These are phyloP conservation scores for Augochlorella aurata DNA, from an alignment of 2,888 invertebrate genomes.

Conservation along the genomic window DNA sequence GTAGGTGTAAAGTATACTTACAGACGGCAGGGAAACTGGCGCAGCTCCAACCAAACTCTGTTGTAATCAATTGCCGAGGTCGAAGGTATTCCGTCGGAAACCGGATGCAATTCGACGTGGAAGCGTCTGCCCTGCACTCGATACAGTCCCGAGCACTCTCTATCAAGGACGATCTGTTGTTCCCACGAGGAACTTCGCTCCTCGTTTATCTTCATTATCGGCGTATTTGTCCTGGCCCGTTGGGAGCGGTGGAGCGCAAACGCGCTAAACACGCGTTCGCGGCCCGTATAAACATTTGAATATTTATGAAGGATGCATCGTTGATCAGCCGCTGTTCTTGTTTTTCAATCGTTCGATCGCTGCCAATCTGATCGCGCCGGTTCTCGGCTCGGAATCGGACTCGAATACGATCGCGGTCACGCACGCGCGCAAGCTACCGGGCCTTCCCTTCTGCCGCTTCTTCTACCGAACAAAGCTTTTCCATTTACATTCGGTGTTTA, in stretches of 20 bases:
- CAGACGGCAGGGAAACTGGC: not conserved
- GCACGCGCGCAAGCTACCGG: not conserved
- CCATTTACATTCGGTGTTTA: conserved; percentile 62
- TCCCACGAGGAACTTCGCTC: conserved; percentile 66
- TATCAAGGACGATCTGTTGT: conserved; percentile 64
- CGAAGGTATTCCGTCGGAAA: conserved; percentile 19
- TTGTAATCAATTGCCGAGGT: conserved; percentile 13
- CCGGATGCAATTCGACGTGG: conserved; percentile 23
- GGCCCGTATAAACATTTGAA: conserved; percentile 62
- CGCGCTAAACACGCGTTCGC: conserved; percentile 36
- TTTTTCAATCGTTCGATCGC: conserved; percentile 31
- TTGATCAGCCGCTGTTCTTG: conserved; percentile 13
- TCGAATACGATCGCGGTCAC: not conserved
- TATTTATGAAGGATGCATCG: conserved; percentile 59
- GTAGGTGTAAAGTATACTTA: not conserved
- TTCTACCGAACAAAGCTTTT: conserved; percentile 59
- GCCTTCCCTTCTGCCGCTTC: not conserved
- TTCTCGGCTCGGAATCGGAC: no score
- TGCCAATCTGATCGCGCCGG: not conserved
- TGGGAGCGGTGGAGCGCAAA: not conserved
- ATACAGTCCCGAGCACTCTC: conserved; percentile 27
- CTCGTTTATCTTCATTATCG: conserved; percentile 70
- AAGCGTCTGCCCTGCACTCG: conserved; percentile 40
- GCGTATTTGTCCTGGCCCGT: conserved; percentile 53
- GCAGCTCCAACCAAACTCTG: not conserved